Evolutionary conservation across 2,113 vertebrate species (phyloP), one percentile per base, ranked within the genome.

Genomic region (Calyptomena viridis): DNA sequence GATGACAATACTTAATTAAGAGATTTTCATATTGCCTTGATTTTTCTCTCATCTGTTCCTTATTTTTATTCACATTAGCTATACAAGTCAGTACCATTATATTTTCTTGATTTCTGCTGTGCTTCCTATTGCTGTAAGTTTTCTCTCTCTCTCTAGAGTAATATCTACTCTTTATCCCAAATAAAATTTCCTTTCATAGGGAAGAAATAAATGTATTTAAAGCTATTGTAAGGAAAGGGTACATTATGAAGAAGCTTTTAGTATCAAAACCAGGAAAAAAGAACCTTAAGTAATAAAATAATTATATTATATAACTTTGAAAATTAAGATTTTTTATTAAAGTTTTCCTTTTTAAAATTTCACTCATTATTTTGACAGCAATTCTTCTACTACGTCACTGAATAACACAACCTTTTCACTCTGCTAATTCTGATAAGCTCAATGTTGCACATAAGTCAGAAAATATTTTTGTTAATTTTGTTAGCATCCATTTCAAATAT

Each of bases 141-240:
- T 42, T 46, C 75, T 83, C 11, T 14, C 5, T 52, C 23, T 78
- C 50, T 68, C 6, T 63, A 55, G 39, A 85, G 28, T 12, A 67
- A 3, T 55, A 55, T 6, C 21, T 39, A 3, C 0, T 11, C 28
- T 56, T 50, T 40, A 18, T 11, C 4, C 8, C 8, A 8, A 8
- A 40, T n/a, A 44, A 63, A 53, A 35, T 31, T 22, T 55, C 3
- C 15, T 72, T 83, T 53, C 14, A 20, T 42, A 68, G 11, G 22
- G 63, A 76, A 84, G 53, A 84, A 56, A 6, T 14, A 6, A 63
- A 55, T 59, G 2, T 80, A 64, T 33, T 52, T 72, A 9, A 78
- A 71, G 12, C 3, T 62, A 23, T 62, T 73, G 24, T 74, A 84
- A 66, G n/a, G 27, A 69, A 47, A 69, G 4, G 0, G 4, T n/a